These are phyloP conservation scores for Scelioninae gen. 1 DNA, from an alignment of 2,888 invertebrate species.

Conservation along the genomic window DNA sequence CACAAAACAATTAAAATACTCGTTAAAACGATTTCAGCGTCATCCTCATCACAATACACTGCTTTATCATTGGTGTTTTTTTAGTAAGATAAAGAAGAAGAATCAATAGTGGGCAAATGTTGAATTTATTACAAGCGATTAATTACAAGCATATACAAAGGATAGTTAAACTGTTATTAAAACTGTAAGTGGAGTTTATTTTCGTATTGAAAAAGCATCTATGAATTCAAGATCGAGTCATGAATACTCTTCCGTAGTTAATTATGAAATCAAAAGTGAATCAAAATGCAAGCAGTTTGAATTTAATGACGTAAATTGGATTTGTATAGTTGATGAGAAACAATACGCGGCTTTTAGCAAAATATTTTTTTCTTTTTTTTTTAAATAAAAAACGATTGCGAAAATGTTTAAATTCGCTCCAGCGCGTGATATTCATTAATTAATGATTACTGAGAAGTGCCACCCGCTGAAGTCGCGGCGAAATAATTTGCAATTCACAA, in stretches of 20 bases:
- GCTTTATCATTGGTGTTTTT: conserved; percentile 26
- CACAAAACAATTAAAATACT: conserved; percentile 10
- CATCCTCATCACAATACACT: conserved; percentile 11
- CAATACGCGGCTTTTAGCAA: conserved; percentile 43
- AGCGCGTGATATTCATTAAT: conserved; percentile 51
- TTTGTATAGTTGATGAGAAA: conserved; percentile 32
- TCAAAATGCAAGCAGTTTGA: conserved; percentile 25
- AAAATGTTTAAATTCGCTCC: conserved; percentile 38
- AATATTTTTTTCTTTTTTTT: no score
- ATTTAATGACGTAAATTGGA: conserved; percentile 43
- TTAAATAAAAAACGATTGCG: conserved; percentile 1
- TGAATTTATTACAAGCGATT: conserved; percentile 25
- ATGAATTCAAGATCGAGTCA: neutral
- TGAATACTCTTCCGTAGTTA: conserved; percentile 21
- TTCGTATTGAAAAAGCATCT: conserved; percentile 9
- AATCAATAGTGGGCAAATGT: conserved; percentile 14
- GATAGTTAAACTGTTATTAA: conserved; percentile 15
- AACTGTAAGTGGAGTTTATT: conserved; percentile 6
- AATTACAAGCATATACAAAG: conserved; percentile 19
- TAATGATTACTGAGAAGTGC: conserved; percentile 54
- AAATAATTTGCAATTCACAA: conserved; percentile 63
- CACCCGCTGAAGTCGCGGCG: conserved; percentile 34
- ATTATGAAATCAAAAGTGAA: conserved; percentile 31
- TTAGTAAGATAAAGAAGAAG: conserved; percentile 15
- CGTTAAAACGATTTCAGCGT: conserved; percentile 1